Evolutionary conservation across 2,888 invertebrate genomes (phyloP).

Genomic region (Herminia tarsipennalis): DNA sequence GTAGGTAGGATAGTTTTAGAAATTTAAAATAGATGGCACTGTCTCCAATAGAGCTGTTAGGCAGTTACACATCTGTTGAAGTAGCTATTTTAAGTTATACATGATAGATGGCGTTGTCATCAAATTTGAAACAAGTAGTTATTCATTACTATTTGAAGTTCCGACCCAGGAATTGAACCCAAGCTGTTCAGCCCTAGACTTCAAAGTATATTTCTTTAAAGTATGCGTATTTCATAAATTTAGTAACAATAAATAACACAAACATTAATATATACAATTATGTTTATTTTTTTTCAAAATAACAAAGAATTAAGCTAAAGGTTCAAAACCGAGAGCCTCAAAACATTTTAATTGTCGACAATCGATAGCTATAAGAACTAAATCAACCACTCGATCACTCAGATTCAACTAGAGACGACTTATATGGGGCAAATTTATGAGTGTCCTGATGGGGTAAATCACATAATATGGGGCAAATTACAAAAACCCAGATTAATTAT

Average conservation of each 20-base stretch:
- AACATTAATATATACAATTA: slow-evolving; percentile 73
- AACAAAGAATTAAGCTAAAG: slow-evolving; percentile 81
- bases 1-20: too few relatives aligned
- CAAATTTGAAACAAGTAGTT: neutral
- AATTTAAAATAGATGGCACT: neutral
- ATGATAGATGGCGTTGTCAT: neutral
- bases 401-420: slow-evolving; percentile 22
- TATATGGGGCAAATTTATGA: neutral
- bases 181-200: neutral
- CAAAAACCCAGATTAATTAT: too few relatives aligned
- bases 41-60: neutral
- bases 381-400: slow-evolving; percentile 25
- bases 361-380: slow-evolving; percentile 54
- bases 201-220: neutral
- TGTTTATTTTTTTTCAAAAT: slow-evolving; percentile 78
- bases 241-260: slow-evolving; percentile 24
- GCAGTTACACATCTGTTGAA: neutral
- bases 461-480: too few relatives aligned
- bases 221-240: neutral
- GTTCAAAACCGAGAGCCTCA: slow-evolving; percentile 76
- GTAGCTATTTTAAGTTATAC: neutral
- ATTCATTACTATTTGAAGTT: neutral
- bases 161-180: neutral
- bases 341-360: slow-evolving; percentile 56
- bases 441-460: too few relatives aligned